These are phyloP conservation scores for Nemapogon koenigi DNA, from an alignment of 2,888 invertebrate species.

Conservation along the genomic window DNA sequence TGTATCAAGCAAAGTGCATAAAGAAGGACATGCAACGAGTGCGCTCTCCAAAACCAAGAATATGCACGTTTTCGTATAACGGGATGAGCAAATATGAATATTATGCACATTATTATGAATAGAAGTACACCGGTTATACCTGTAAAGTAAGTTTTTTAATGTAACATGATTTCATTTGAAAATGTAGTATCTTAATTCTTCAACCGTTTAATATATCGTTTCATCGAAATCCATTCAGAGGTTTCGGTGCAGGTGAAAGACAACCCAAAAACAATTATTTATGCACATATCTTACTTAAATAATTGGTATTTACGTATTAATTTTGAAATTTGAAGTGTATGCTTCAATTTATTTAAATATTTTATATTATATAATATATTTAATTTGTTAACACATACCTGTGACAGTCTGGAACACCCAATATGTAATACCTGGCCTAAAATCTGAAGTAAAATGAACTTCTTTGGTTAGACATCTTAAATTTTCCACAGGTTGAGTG, in stretches of 20 bases:
- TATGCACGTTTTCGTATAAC: conserved; percentile 91
- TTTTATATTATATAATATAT: too few relatives aligned
- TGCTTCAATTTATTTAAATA: neutral
- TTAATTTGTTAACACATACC: conserved; percentile 60
- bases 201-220: too few relatives aligned
- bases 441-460: conserved; percentile 94
- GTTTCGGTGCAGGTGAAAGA: too few relatives aligned
- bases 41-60: conserved; percentile 95
- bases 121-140: conserved; percentile 87
- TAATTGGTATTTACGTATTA: neutral
- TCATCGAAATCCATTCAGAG: too few relatives aligned
- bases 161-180: neutral
- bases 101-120: conserved; percentile 91
- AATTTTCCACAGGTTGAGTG: conserved; percentile 91
- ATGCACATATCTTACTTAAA: neutral
- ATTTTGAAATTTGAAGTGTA: neutral
- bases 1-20: conserved; percentile 89
- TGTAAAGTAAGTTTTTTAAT: conserved; percentile 45
- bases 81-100: conserved; percentile 96
- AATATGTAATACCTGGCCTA: conserved; percentile 91
- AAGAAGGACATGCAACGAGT: conserved; percentile 85
- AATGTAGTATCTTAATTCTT: too few relatives aligned
- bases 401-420: conserved; percentile 95
- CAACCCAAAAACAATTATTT: neutral
- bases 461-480: conserved; percentile 91